phyloP scores from a whole-genome alignment of 2,797 vertebrate genomes.

The Cossypha dichroa region DNA sequence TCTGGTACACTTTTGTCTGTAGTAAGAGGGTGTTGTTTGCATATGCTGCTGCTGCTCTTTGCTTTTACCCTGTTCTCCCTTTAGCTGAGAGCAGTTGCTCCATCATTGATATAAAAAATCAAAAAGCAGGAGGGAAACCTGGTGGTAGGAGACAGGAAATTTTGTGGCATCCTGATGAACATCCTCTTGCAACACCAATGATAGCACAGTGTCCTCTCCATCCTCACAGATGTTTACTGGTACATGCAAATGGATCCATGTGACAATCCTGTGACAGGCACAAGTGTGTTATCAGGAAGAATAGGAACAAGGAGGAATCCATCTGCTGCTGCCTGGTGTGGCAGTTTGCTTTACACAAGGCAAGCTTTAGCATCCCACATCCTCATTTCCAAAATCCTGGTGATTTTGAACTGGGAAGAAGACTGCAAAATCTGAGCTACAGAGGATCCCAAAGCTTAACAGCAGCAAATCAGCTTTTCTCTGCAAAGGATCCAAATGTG shows the following conservation, averaged over 20 bases:
- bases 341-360: background rate
- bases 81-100: background rate
- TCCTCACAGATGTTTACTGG: background rate
- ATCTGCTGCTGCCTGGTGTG: background rate
- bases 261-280: background rate
- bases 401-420: background rate
- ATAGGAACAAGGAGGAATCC: background rate
- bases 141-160: background rate
- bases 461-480: conserved; percentile 37
- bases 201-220: background rate
- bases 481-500: background rate
- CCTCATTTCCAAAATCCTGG: background rate
- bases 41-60: background rate
- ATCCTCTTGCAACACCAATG: background rate
- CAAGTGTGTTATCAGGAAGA: background rate
- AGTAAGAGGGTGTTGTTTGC: background rate
- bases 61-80: background rate
- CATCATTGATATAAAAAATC: background rate
- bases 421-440: background rate
- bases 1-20: background rate
- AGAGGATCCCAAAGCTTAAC: background rate
- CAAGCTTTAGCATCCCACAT: background rate
- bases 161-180: background rate
- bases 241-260: background rate
- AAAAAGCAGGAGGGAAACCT: background rate